Evolutionary conservation across 1,140 invertebrate genomes (phyloP).

Genomic region (Elysia chlorotica): DNA sequence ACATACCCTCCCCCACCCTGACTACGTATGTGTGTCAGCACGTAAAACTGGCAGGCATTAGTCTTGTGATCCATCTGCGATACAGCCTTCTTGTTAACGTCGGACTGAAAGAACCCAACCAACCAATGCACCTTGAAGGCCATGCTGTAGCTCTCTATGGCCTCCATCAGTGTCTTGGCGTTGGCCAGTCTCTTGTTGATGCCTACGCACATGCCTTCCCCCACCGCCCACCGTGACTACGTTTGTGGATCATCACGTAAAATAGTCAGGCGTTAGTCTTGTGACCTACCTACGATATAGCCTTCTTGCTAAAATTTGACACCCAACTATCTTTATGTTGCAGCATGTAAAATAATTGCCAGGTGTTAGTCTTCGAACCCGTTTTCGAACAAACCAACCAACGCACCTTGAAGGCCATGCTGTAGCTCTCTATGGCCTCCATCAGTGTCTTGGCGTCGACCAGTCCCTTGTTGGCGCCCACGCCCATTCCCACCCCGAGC

Average conservation of each 20-base stretch:
- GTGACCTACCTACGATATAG: too few relatives aligned
- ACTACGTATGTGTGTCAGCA: too few relatives aligned
- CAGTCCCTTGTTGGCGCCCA: conserved; percentile 7
- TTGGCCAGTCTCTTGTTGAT: conserved; percentile 15
- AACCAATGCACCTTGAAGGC: conserved; percentile 26
- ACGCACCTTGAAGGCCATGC: conserved; percentile 15
- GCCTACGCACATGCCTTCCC: too few relatives aligned
- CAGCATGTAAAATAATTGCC: too few relatives aligned
- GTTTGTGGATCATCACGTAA: too few relatives aligned
- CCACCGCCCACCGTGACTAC: too few relatives aligned
- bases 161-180: conserved; percentile 13
- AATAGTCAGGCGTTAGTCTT: too few relatives aligned
- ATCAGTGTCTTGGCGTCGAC: conserved; percentile 15
- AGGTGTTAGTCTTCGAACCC: not conserved
- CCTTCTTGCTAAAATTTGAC: not conserved
- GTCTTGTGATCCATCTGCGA: too few relatives aligned
- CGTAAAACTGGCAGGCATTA: too few relatives aligned
- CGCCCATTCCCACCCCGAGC: not conserved
- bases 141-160: conserved; percentile 18
- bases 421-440: conserved; percentile 21
- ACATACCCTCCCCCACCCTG: not conserved
- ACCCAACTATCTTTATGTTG: too few relatives aligned
- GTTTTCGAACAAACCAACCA: not conserved
- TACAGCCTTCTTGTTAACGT: too few relatives aligned
- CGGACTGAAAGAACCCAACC: too few relatives aligned